These are phyloP conservation scores for Scalopus aquaticus DNA, from an alignment of 2,113 vertebrate species.

Conservation along the genomic window DNA sequence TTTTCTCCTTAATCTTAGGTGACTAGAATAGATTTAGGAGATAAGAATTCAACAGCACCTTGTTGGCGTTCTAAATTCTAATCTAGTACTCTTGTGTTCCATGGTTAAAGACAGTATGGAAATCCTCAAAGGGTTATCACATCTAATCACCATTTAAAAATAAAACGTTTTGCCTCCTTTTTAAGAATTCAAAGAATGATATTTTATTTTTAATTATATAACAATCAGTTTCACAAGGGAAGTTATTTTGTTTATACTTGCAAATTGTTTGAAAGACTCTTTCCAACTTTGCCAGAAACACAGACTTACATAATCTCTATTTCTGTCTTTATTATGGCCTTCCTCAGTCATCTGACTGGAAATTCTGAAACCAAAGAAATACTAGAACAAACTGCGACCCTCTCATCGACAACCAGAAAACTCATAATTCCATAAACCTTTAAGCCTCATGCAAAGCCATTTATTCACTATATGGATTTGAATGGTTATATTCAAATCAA, in stretches of 20 bases:
- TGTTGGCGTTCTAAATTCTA: slow-evolving; percentile 26
- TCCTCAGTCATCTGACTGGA: background rate
- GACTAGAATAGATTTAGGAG: slow-evolving; percentile 21
- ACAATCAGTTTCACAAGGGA: background rate
- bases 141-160: background rate
- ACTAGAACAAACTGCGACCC: background rate
- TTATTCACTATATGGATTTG: background rate
- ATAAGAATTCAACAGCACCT: slow-evolving; percentile 16
- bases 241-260: background rate
- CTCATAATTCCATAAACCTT: background rate
- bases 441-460: background rate
- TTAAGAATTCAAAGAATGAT: slow-evolving; percentile 30
- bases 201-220: slow-evolving; percentile 21
- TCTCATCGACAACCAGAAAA: slow-evolving; percentile 28
- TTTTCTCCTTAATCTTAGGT: slow-evolving; percentile 34
- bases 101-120: background rate
- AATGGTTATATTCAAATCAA: background rate
- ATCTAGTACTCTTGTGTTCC: background rate
- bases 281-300: background rate
- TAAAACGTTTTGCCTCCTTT: background rate
- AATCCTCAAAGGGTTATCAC: slow-evolving; percentile 5
- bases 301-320: background rate
- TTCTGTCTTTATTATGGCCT: background rate
- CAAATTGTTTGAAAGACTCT: background rate
- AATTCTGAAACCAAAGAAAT: slow-evolving; percentile 21